Evolutionary conservation across 1,140 invertebrate species (phyloP), one percentile per base, ranked within the genome.

Genomic region (roundworm (Caenorhabditis elegans)): DNA sequence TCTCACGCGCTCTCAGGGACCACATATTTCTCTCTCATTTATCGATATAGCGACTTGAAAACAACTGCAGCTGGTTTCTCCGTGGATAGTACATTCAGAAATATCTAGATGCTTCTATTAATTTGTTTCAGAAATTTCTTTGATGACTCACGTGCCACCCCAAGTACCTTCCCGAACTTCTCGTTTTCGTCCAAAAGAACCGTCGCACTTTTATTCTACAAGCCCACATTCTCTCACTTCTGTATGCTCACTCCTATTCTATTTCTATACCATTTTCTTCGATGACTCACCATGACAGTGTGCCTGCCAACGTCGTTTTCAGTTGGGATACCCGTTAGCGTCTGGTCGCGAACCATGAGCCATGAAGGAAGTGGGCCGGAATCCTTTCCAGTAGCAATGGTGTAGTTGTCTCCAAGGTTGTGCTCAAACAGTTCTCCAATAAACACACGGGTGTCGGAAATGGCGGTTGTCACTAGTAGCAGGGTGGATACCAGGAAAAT

Each of bases 321-420:
- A 4, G 60, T 70, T n/a, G 60, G 60, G 34, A 70, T 70, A 3
- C 60, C 60, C 36, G 60, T 70, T 3, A 70, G 60, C 2, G 39
- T 70, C 22, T 70, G 60, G 19, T 70, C 34, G 60, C 60, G 60
- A 17, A 70, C 43, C 60, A 70, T 70, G 19, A 70, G 60, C 60
- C 60, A 70, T 10, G 60, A 70, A 0, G 60, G 60, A 3, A 70
- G 60, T 24, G 60, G 31, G 11, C 60, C 8, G n/a, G 13, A 24
- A 17, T 70, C 43, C 2, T 70, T 39, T 39, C 60, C 60, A 19
- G 60, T 34, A 22, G 60, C 60, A 11, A 70, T 28, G 13, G 60
- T 70, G 60, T 39, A 70, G 34, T 70, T 70, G 60, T 70, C 60
- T 19, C 60, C 60, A 13, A 70, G 60, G n/a, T 70, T 70, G 60